Conservation (phyloP, 2,113 vertebrate genomes). For the Tympanuchus pallidicinctus region DNA sequence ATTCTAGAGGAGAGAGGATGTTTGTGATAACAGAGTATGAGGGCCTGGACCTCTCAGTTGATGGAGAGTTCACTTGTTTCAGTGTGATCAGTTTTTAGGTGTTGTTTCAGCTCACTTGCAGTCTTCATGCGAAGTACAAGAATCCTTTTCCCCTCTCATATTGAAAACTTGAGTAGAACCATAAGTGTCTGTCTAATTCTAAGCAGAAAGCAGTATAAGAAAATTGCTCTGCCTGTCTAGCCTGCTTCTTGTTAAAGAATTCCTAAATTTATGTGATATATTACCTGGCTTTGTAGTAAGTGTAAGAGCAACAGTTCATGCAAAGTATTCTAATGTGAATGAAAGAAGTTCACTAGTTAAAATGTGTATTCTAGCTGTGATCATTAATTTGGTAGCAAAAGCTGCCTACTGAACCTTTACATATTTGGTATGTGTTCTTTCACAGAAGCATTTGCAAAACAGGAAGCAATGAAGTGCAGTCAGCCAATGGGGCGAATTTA, state of each 20-base stretch:
- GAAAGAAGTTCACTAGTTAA: not conserved
- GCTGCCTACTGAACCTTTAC: not conserved
- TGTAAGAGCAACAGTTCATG: not conserved
- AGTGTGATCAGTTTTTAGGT: not conserved
- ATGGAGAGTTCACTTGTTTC: not conserved
- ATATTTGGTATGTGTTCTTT: not conserved
- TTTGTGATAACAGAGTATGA: not conserved
- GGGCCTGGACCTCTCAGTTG: not conserved
- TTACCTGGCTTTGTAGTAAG: not conserved
- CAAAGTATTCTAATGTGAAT: not conserved
- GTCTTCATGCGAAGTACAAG: not conserved
- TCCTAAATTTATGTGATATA: not conserved
- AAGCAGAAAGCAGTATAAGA: not conserved
- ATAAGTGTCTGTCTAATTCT: not conserved
- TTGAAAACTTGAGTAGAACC: not conserved
- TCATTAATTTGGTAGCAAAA: not conserved
- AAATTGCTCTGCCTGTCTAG: not conserved
- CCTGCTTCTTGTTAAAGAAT: not conserved
- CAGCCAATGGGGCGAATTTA: not conserved
- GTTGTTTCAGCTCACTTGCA: rapidly evolving
- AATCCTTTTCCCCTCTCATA: not conserved
- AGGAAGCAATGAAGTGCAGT: not conserved
- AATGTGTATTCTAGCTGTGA: not conserved
- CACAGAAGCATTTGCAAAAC: not conserved
- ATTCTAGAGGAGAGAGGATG: not conserved